phyloP scores from a whole-genome alignment of 2,888 invertebrate species.

The Hyles lineata region DNA sequence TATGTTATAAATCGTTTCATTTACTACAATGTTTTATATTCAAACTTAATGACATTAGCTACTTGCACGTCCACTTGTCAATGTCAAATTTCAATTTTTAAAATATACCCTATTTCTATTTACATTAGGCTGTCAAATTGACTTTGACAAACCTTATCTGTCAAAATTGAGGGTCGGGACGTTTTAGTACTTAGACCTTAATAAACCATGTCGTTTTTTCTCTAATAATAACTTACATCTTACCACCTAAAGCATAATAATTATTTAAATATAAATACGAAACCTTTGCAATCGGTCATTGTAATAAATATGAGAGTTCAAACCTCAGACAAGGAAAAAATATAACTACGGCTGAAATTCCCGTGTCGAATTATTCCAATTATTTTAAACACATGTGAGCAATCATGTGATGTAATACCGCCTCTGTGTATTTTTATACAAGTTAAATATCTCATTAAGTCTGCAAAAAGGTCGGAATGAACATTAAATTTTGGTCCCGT shows the following conservation, averaged over 20 bases:
- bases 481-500: background rate
- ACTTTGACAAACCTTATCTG: no score
- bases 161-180: no score
- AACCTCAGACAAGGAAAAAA: conserved; percentile 1
- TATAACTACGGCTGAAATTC: background rate
- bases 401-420: conserved; percentile 1
- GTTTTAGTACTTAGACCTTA: background rate
- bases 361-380: conserved; percentile 21
- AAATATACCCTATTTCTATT: no score
- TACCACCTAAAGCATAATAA: background rate
- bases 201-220: no score
- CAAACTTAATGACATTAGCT: background rate
- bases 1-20: background rate
- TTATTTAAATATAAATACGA: background rate
- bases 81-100: no score
- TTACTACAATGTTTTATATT: background rate
- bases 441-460: conserved; percentile 1
- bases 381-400: conserved; percentile 7
- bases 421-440: conserved; percentile 9
- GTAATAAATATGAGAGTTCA: background rate
- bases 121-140: no score
- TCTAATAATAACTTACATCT: background rate
- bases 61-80: no score
- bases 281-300: background rate
- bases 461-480: conserved; percentile 4